Evolutionary conservation across 53 echinoderm and acorn worm genomes (phyloP), one percentile per base, ranked within the genome.

Genomic region (Henricia sp.): DNA sequence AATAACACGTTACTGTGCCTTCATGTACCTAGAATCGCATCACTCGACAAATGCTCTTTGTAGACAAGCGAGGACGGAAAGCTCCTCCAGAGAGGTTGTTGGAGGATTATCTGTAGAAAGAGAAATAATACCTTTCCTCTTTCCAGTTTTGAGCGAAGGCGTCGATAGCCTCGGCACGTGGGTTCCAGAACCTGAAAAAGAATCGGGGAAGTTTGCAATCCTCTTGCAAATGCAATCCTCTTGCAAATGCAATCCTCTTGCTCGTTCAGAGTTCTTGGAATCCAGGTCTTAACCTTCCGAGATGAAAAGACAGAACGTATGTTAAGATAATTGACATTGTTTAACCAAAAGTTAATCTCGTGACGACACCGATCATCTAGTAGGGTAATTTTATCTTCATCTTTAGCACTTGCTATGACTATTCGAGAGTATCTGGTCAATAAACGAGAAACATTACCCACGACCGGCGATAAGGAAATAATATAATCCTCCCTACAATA

Each of bases 221-320:
- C 9, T 48, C 48, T n/a, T 11, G 16, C 9, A 11, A 9, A 16
- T 11, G 9, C 48, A 48, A 48, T 48, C 12, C 33, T 28, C 5
- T 48, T 48, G 48, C 48, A 11, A 48, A 48, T 48, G 16, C 9
- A 48, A 48, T 48, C 48, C 16, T 9, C 48, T 16, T 48, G 48
- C n/a, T n/a, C n/a, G n/a, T n/a, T 44, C 13, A 44, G 44, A 44
- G 44, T 24, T 6, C 74, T 3, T 6, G 74, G 74, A 26, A 74
- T 53, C 74, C 52, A 74, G 13, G 44, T 44, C 13, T 44, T 44
- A 44, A 44, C 44, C 44, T 44, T 44, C 13, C 13, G 44, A 13
- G 44, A 44, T 6, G 44, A 6, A 44, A 44, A 44, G 13, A 44
- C 44, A 44, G 13, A 44, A 44, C 44, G 44, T n/a, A n/a, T n/a